phyloP scores from a whole-genome alignment of 2,888 invertebrate genomes.

The Parapristionchus giblindavisi region DNA sequence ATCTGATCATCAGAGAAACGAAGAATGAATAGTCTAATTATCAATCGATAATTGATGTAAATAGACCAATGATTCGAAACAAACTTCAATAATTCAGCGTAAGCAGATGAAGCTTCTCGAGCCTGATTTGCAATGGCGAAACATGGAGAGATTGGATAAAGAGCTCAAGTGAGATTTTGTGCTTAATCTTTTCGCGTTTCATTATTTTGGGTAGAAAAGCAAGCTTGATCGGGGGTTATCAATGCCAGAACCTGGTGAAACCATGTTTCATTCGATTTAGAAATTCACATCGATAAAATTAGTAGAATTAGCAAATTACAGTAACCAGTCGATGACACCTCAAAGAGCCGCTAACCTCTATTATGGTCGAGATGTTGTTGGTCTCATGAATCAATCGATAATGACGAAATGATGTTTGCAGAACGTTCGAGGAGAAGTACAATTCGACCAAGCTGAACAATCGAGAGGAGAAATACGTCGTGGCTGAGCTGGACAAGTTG shows the following conservation, averaged over 20 bases:
- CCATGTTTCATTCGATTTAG: no score
- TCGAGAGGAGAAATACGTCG: slow-evolving; percentile 51
- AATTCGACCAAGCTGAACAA: slow-evolving; percentile 41
- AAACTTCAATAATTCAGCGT: background rate
- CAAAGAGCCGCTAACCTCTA: background rate
- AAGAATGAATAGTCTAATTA: no score
- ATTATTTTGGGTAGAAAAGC: no score
- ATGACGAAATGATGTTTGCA: background rate
- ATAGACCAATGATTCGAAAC: no score
- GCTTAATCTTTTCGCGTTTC: no score
- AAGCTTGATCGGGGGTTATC: no score
- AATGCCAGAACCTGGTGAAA: no score
- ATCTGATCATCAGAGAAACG: no score
- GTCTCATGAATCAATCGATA: background rate
- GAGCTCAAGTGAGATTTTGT: slow-evolving; percentile 23
- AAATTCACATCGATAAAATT: no score
- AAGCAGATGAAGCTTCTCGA: slow-evolving; percentile 34
- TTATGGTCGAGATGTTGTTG: background rate
- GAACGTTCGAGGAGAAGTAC: slow-evolving; percentile 46
- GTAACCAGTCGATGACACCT: no score
- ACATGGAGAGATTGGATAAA: slow-evolving; percentile 19
- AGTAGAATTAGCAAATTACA: no score
- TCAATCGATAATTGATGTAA: no score
- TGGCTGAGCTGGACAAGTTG: slow-evolving; percentile 50
- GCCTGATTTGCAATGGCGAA: slow-evolving; percentile 35